Evolutionary conservation across 2,797 vertebrate species (phyloP), one percentile per base, ranked within the genome.

Genomic region (Benthosema pterotum): DNA sequence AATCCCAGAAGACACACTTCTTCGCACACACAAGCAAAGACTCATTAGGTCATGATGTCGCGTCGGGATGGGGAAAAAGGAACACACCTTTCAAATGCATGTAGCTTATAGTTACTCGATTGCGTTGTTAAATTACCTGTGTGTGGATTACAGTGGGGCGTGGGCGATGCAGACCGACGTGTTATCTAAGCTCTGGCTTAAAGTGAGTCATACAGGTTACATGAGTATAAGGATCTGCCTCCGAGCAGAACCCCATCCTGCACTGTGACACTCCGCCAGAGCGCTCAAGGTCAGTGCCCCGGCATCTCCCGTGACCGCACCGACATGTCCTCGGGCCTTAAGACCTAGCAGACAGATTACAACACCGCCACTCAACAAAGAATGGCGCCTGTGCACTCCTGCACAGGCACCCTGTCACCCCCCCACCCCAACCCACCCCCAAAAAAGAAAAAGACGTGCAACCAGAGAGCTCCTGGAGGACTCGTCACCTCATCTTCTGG

Each of bases 401-500:
- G 32, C 32, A 38, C 8, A 9, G 7, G 7, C 32, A 7, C 32
- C 75, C 71, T 71, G 78, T 77, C 68, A 72, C 75, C 71, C 77
- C 75, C 72, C 8, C 71, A 75, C 66, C 72, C 78, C 78, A 67
- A 71, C 75, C 71, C 77, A 74, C 74, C 82, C 69, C 72, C 16
- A 55, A 82, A 87, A 5, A 25, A 25, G 22, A 25, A 68, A 66
- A 38, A 38, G 5, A 52, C 77, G 58, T 91, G 91, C 87, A 92
- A 91, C 87, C 83, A 89, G 90, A 92, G 90, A 88, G 72, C 83
- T 87, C 84, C 83, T 89, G 75, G 83, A 91, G 87, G 86, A 87
- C 89, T 91, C 85, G 87, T 93, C 91, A 91, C 90, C 87, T 92
- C 88, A 88, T 90, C 89, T 93, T 78, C 83, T 38, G 32, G 65